Conservation (phyloP, 2,797 vertebrate genomes). For the Chaetodon trifasciatus region DNA sequence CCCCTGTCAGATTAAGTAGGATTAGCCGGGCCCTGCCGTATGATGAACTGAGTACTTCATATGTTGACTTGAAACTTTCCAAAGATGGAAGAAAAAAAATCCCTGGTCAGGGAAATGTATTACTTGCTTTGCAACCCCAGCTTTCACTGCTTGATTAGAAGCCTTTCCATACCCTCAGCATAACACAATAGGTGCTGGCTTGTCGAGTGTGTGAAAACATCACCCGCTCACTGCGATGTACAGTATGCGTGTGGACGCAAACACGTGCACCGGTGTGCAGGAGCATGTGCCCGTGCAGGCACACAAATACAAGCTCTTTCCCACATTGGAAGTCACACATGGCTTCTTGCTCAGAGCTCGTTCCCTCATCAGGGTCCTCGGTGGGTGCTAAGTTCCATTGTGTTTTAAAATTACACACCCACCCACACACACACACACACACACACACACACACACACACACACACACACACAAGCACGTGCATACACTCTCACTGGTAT, state of each 20-base stretch:
- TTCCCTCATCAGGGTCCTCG: constrained; percentile 50
- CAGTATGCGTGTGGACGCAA: constrained; percentile 17
- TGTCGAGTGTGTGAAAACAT: constrained; percentile 44
- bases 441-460: constrained; percentile 46
- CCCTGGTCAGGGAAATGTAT: constrained; percentile 58
- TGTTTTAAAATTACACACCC: constrained; percentile 69
- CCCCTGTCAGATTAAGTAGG: constrained; percentile 84
- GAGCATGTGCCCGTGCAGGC: constrained; percentile 23
- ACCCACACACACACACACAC: constrained; percentile 32
- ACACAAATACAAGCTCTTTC: constrained; percentile 27
- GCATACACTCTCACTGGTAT: constrained; percentile 72
- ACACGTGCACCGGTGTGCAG: constrained; percentile 11
- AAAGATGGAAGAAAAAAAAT: constrained; percentile 63
- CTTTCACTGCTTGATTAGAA: constrained; percentile 56
- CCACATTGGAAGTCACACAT: constrained; percentile 41
- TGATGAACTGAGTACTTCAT: constrained; percentile 79
- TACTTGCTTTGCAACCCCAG: constrained; percentile 55
- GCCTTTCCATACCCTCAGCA: constrained; percentile 49
- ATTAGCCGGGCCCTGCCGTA: constrained; percentile 79
- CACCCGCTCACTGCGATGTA: constrained; percentile 37
- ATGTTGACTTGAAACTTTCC: constrained; percentile 76
- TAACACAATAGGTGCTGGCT: constrained; percentile 51
- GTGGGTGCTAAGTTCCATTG: constrained; percentile 71
- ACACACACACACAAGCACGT: constrained; percentile 45
- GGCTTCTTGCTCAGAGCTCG: constrained; percentile 45